These are phyloP conservation scores for Psilopsiagon aurifrons DNA, from an alignment of 2,113 vertebrate genomes.

Conservation along the genomic window DNA sequence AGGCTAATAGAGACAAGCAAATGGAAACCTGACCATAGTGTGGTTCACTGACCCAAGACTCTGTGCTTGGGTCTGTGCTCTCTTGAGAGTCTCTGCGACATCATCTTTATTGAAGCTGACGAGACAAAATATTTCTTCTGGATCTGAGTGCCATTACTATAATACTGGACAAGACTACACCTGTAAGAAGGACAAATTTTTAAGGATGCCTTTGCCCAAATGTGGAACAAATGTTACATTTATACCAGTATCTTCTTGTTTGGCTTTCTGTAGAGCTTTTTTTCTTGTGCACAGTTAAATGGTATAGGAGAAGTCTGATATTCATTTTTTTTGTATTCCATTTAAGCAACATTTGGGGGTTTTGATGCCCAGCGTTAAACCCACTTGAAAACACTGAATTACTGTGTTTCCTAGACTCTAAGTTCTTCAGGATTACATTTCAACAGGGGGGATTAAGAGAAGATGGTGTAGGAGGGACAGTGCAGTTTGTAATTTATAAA, in stretches of 20 bases:
- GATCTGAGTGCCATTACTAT: neutral
- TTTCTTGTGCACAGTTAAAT: neutral
- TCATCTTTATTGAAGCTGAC: neutral
- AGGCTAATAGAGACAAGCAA: neutral
- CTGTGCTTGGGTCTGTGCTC: neutral
- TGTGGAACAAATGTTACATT: neutral
- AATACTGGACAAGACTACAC: neutral
- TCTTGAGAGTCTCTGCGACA: neutral
- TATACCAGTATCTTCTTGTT: neutral
- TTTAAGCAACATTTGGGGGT: neutral
- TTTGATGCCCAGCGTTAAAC: neutral
- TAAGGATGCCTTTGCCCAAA: neutral
- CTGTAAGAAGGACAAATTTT: neutral
- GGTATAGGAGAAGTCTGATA: neutral
- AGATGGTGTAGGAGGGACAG: neutral
- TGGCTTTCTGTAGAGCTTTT: neutral
- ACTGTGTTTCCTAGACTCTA: neutral
- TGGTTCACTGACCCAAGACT: neutral
- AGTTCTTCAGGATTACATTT: neutral
- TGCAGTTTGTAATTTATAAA: neutral
- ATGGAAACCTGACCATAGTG: neutral
- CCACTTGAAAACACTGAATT: conserved; percentile 5
- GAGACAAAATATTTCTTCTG: conserved; percentile 1
- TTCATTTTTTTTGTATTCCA: neutral
- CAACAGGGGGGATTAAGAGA: neutral